These are phyloP conservation scores for Rousettus leschenaultii DNA, from an alignment of 2,113 vertebrate species.

Conservation along the genomic window DNA sequence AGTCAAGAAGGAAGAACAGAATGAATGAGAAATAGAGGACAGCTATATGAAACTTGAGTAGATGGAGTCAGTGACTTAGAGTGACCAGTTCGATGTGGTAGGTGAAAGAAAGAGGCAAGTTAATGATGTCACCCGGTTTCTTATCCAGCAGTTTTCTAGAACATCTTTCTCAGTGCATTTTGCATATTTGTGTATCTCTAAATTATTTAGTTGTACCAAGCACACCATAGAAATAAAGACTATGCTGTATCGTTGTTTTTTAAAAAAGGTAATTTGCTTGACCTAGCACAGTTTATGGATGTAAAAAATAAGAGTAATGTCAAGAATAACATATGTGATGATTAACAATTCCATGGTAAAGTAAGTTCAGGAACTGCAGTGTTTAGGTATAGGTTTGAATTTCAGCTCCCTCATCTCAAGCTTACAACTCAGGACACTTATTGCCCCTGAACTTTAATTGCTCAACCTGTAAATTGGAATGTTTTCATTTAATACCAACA, in stretches of 20 bases:
- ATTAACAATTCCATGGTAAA: background rate
- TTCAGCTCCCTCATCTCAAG: background rate
- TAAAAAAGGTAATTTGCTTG: background rate
- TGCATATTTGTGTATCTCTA: background rate
- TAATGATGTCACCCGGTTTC: background rate
- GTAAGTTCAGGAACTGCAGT: background rate
- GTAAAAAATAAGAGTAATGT: background rate
- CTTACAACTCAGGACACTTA: background rate
- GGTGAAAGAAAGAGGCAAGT: background rate
- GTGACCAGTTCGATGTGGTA: background rate
- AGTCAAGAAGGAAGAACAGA: background rate
- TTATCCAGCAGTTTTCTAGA: background rate
- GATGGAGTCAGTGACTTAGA: background rate
- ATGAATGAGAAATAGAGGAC: background rate
- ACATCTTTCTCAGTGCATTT: background rate
- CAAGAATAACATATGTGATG: background rate
- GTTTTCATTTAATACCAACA: background rate
- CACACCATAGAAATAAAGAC: background rate
- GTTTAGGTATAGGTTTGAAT: background rate
- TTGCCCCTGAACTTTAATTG: background rate
- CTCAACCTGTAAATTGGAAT: background rate
- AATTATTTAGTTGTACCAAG: background rate
- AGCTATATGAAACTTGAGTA: background rate
- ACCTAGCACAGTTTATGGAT: background rate
- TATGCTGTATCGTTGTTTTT: background rate